Conservation (phyloP, 2,113 vertebrate species). For the Arothron firmamentum region DNA sequence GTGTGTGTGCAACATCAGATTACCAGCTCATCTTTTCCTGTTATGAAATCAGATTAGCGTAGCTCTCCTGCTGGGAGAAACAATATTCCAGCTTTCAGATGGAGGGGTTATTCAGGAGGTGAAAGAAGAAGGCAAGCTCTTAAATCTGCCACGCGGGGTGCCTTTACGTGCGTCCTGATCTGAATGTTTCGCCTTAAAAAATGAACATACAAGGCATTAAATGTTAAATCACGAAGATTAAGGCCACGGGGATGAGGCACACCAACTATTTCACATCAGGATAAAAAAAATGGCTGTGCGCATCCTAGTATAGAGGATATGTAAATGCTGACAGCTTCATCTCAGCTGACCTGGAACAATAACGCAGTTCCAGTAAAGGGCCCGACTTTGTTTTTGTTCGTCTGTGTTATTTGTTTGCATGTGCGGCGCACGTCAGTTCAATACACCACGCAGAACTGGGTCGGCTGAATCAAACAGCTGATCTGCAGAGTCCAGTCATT, state of each 20-base stretch:
- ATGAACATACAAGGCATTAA: slow-evolving; percentile 21
- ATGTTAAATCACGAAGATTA: slow-evolving; percentile 27
- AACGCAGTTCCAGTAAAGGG: slow-evolving; percentile 1
- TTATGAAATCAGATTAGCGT: slow-evolving; percentile 72
- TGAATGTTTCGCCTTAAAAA: slow-evolving; percentile 17
- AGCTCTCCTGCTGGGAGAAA: slow-evolving; percentile 46
- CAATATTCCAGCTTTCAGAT: slow-evolving; percentile 49
- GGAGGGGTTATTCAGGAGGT: slow-evolving; percentile 28
- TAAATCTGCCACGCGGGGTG: slow-evolving; percentile 15
- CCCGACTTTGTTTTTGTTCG: slow-evolving; percentile 25
- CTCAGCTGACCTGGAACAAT: slow-evolving; percentile 35
- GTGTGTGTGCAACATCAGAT: slow-evolving; percentile 63
- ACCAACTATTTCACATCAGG: slow-evolving; percentile 3
- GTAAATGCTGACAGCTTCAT: slow-evolving; percentile 9
- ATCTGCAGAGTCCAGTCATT: slow-evolving; percentile 31
- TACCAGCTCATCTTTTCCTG: slow-evolving; percentile 62
- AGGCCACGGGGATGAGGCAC: slow-evolving; percentile 21
- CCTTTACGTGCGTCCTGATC: slow-evolving; percentile 22
- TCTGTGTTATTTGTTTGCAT: slow-evolving; percentile 13
- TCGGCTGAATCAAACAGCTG: slow-evolving; percentile 37
- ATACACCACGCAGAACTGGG: slow-evolving; percentile 8
- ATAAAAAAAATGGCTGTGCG: slow-evolving; percentile 6
- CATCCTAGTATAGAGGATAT: slow-evolving; percentile 10
- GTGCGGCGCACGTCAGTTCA: slow-evolving; percentile 5
- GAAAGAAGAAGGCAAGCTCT: slow-evolving; percentile 29